phyloP scores from a whole-genome alignment of 2,113 vertebrate species.

The Alexandromys fortis region DNA sequence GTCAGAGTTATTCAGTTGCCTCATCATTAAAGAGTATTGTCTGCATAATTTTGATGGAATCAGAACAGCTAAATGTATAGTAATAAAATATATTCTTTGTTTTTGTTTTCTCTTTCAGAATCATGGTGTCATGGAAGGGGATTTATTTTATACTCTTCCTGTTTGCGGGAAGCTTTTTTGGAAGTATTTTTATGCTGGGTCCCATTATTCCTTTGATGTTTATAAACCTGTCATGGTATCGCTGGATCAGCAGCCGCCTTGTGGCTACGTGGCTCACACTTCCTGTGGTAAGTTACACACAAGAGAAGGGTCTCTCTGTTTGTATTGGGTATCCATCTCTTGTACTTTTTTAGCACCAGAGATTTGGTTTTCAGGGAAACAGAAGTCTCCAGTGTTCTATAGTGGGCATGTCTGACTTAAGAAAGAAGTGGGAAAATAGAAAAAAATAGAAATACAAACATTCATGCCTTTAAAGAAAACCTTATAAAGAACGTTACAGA shows the following conservation, averaged over 20 bases:
- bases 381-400: not conserved
- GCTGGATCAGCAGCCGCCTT: slow-evolving; percentile 95
- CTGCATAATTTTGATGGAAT: slow-evolving; percentile 43
- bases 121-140: slow-evolving; percentile 94
- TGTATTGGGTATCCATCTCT: not conserved
- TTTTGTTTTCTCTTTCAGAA: slow-evolving; percentile 87
- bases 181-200: slow-evolving; percentile 96
- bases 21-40: not conserved
- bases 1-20: not conserved
- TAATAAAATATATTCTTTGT: slow-evolving; percentile 48
- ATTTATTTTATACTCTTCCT: slow-evolving; percentile 93
- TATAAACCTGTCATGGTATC: slow-evolving; percentile 94
- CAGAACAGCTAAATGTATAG: slow-evolving; percentile 9
- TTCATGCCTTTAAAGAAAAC: slow-evolving; percentile 22
- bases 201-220: slow-evolving; percentile 96
- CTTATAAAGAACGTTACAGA: not conserved
- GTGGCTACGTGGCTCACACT: slow-evolving; percentile 98
- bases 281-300: slow-evolving; percentile 92
- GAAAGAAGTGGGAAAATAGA: not conserved
- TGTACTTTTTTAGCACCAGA: slow-evolving; percentile 24
- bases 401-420: not conserved
- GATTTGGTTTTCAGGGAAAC: not conserved
- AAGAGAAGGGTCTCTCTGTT: not conserved
- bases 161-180: slow-evolving; percentile 96
- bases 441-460: slow-evolving; percentile 42